Evolutionary conservation across 2,797 vertebrate genomes (phyloP), one percentile per base, ranked within the genome.

Genomic region (Botia kubotai): DNA sequence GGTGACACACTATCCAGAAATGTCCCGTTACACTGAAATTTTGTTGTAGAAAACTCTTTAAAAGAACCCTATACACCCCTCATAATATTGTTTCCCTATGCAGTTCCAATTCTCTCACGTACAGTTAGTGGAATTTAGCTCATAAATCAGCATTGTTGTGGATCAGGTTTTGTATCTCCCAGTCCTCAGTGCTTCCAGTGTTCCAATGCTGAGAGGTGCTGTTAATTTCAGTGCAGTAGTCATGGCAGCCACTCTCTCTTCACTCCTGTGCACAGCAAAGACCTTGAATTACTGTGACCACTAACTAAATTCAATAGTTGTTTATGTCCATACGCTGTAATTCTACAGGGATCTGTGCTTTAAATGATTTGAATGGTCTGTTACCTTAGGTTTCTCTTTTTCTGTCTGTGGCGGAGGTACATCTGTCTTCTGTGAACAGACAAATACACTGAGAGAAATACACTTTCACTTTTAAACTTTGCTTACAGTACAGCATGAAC

Each of bases 201-300:
- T 43, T 43, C 39, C 39, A 8, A 8, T 43, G 39, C 10, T 43
- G 39, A 43, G 39, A 43, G 39, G 39, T 43, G 5, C 39, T 43
- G 39, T 43, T 43, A 7, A 43, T 43, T 43, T 43, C 39, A 43
- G 39, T 43, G 39, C 39, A 43, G 39, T 43, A 77, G 60, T 82
- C 48, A 79, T 77, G 79, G 81, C 46, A 79, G 79, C 69, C 80
- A 6, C 71, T 83, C 82, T 75, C 62, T 75, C 57, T 60, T 92
- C 85, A 91, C 53, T 93, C 90, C 91, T 93, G 39, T 33, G 7
- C 46, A 62, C 75, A 72, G 29, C 29, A 67, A 43, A 82, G 50
- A 75, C 72, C 16, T 63, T 36, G 60, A 26, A 67, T 85, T 13
- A 67, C 60, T 50, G 39, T 57, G 50, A 76, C 33, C 19, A 58